phyloP scores from a whole-genome alignment of 1,140 invertebrate genomes.

The Hormaphis cornu region DNA sequence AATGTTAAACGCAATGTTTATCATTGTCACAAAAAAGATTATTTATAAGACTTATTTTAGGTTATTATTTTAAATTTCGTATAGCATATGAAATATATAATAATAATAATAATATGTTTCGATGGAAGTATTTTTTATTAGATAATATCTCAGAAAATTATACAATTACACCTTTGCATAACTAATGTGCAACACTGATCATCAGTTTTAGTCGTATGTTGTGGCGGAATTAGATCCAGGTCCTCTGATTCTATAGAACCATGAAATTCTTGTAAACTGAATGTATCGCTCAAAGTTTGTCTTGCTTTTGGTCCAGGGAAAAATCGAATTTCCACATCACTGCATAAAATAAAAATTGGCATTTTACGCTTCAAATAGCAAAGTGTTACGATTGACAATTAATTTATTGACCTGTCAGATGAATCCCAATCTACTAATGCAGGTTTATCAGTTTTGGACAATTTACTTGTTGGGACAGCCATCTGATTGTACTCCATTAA shows the following conservation, averaged over 20 bases:
- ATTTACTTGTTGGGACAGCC: constrained; percentile 35
- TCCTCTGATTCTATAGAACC: constrained; percentile 42
- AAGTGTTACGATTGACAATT: background rate
- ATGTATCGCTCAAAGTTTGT: constrained; percentile 51
- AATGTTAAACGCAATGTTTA: background rate
- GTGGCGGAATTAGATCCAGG: constrained; percentile 35
- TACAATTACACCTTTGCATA: constrained; percentile 5
- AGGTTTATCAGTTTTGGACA: constrained; percentile 48
- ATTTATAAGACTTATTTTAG: too few relatives aligned
- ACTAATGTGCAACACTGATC: constrained; percentile 22
- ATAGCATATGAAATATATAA: too few relatives aligned
- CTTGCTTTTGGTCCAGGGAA: constrained; percentile 45
- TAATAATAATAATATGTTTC: too few relatives aligned
- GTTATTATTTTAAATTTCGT: too few relatives aligned
- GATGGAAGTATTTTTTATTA: background rate
- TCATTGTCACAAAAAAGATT: too few relatives aligned
- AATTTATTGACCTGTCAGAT: constrained; percentile 43
- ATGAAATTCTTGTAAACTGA: constrained; percentile 53
- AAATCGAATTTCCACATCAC: constrained; percentile 51
- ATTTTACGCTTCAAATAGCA: background rate
- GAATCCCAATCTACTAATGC: constrained; percentile 52
- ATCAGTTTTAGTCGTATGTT: constrained; percentile 22
- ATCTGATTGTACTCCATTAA: constrained; percentile 48
- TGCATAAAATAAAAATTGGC: constrained; percentile 37
- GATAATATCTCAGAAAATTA: constrained; percentile 2